Percentiles rank a stretch among this genome's conserved stretches.
Conservation (phyloP, 2,888 invertebrate species). For the Yponomeuta evonymella region DNA sequence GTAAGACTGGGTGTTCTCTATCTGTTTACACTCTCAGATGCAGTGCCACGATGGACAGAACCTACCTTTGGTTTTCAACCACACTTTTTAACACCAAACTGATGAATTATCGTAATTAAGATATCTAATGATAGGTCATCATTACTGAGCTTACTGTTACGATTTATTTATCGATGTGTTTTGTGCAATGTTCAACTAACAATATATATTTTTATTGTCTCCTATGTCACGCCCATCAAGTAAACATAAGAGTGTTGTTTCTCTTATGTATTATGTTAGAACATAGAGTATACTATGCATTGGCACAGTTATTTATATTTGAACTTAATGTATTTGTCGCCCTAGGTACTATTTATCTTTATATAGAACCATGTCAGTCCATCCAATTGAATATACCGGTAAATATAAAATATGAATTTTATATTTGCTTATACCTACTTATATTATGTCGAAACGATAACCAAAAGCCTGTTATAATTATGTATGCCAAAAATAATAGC, state of each 20-base stretch:
- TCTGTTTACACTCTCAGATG: too few relatives aligned
- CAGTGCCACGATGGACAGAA: too few relatives aligned
- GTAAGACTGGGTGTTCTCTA: too few relatives aligned
- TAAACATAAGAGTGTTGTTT: slow-evolving; percentile 21
- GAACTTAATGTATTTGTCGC: neutral
- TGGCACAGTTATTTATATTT: neutral
- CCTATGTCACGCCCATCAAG: neutral
- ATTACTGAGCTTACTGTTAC: slow-evolving; percentile 1
- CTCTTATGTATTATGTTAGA: slow-evolving; percentile 21
- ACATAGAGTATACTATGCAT: slow-evolving; percentile 5
- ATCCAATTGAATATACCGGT: neutral
- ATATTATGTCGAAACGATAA: neutral
- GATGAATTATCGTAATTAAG: slow-evolving; percentile 11
- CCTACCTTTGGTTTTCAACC: slow-evolving; percentile 10
- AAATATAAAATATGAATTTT: neutral
- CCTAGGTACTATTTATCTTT: neutral
- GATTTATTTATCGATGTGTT: slow-evolving; percentile 15
- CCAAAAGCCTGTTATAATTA: neutral
- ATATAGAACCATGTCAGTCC: neutral
- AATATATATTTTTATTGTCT: slow-evolving; percentile 19
- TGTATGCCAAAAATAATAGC: neutral
- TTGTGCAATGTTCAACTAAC: slow-evolving; percentile 24
- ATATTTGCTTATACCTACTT: neutral
- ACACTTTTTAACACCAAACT: slow-evolving; percentile 7
- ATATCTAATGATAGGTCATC: neutral